A percentile compares a stretch with the other conserved stretches of the same genome.
These are phyloP conservation scores for Heteromormyrus szaboi DNA, from an alignment of 2,797 vertebrate genomes.

Conservation along the genomic window DNA sequence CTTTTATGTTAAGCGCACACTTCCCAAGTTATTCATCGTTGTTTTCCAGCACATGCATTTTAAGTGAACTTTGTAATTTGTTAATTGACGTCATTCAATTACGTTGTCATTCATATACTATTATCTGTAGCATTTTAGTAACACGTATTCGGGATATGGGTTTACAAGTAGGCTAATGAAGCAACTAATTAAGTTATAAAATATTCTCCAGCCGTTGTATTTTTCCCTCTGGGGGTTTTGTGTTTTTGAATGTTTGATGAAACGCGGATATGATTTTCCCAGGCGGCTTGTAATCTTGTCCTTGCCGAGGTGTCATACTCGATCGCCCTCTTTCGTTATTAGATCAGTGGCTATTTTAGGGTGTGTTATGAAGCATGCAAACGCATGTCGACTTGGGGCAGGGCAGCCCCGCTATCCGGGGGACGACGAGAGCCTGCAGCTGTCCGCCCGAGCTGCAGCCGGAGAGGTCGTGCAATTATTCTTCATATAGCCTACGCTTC, in stretches of 20 bases:
- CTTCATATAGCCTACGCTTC: neutral
- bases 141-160: neutral
- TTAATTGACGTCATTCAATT: neutral
- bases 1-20: neutral
- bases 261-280: neutral
- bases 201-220: neutral
- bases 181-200: neutral
- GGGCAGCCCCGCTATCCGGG: neutral
- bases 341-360: constrained; percentile 36
- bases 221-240: neutral
- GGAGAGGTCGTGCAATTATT: neutral
- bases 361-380: constrained; percentile 25
- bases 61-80: neutral
- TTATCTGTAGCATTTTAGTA: neutral
- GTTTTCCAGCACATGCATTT: neutral
- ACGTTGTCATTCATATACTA: neutral
- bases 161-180: neutral
- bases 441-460: neutral
- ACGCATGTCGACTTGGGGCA: constrained; percentile 15
- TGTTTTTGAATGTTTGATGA: neutral
- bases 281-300: neutral
- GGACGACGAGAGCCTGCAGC: neutral
- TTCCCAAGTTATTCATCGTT: neutral
- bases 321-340: constrained; percentile 4
- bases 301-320: neutral